phyloP scores from a whole-genome alignment of 2,113 vertebrate genomes.

The Macquaria australasica region DNA sequence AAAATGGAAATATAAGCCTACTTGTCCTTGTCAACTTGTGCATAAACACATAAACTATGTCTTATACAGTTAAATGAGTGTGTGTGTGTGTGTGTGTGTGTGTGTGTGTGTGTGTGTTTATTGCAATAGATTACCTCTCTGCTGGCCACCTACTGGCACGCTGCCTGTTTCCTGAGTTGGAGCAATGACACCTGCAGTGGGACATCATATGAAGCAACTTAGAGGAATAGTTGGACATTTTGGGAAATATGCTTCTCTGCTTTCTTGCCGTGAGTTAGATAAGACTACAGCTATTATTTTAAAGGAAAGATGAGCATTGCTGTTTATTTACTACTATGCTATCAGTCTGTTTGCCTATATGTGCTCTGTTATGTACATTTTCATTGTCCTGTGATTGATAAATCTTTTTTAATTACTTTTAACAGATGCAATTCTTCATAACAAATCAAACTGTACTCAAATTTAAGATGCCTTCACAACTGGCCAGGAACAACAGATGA shows the following conservation, averaged over 20 bases:
- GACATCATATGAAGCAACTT: background rate
- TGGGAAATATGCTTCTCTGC: background rate
- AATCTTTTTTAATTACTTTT: no score
- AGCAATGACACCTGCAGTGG: constrained; percentile 18
- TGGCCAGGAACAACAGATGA: background rate
- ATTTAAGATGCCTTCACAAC: no score
- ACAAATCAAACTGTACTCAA: no score
- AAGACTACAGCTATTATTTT: background rate
- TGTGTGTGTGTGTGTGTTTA: background rate
- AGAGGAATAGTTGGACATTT: background rate
- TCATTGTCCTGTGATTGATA: no score
- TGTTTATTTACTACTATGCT: no score
- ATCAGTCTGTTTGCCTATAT: no score
- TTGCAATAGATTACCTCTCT: constrained; percentile 25
- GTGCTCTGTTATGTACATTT: no score
- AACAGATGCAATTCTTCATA: no score
- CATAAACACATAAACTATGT: background rate
- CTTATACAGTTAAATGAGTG: background rate
- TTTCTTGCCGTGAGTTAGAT: background rate
- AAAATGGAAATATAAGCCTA: background rate
- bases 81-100: background rate
- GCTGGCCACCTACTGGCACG: background rate
- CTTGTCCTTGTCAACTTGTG: background rate
- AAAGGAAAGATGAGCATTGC: no score
- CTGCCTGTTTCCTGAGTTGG: background rate